phyloP scores from a whole-genome alignment of 2,113 vertebrate genomes.

The Machaerirhynchus nigripectus region DNA sequence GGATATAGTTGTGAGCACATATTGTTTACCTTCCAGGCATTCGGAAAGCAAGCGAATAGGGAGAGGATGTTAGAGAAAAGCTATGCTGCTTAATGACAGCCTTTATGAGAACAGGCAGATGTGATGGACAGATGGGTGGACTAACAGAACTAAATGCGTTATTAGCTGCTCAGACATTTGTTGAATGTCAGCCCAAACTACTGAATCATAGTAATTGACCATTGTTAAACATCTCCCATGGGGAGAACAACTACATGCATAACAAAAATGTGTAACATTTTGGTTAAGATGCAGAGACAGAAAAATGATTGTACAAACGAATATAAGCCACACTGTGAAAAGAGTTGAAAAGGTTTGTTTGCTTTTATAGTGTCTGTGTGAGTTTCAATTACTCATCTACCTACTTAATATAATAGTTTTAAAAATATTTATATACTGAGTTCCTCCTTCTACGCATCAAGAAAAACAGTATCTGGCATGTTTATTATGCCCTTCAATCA shows the following conservation, averaged over 20 bases:
- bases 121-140: slow-evolving; percentile 60
- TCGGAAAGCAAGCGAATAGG: neutral
- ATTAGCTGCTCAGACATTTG: slow-evolving; percentile 60
- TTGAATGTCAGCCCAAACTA: slow-evolving; percentile 62
- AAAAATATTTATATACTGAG: neutral
- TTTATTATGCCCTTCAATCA: neutral
- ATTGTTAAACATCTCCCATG: slow-evolving; percentile 45
- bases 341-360: neutral
- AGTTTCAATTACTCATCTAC: neutral
- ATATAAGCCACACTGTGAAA: neutral
- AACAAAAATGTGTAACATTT: neutral
- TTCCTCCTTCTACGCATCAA: neutral
- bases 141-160: slow-evolving; percentile 54
- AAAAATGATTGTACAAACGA: neutral
- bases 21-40: slow-evolving; percentile 41
- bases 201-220: slow-evolving; percentile 35
- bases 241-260: neutral
- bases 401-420: neutral
- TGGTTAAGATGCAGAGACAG: neutral
- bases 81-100: slow-evolving; percentile 29
- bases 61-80: slow-evolving; percentile 27
- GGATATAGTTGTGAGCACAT: neutral
- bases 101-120: slow-evolving; percentile 51
- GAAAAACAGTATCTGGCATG: neutral
- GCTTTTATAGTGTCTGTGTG: neutral